Evolutionary conservation across 2,113 vertebrate species (phyloP), one percentile per base, ranked within the genome.

Genomic region (Notothenia coriiceps): DNA sequence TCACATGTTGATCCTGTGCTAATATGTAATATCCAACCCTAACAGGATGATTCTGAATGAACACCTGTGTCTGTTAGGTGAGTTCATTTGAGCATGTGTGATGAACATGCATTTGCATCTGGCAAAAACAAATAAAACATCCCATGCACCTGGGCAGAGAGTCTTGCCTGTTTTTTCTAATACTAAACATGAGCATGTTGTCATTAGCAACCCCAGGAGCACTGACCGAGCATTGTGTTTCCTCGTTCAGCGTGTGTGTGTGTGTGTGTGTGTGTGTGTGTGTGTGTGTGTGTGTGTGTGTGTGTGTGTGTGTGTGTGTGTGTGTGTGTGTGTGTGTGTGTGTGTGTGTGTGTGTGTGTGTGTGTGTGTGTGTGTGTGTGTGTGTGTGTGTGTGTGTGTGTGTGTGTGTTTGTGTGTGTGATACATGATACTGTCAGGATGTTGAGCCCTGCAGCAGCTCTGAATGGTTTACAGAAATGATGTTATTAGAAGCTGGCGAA

Each of bases 161-260:
- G 55, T 57, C 70, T 77, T 71, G 79, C 72, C 77, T 79, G 78
- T 18, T 70, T 70, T 70, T 70, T 60, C 43, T 25, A 22, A 66
- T 55, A 44, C 22, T 65, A 33, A 86, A 90, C 63, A 75, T 22
- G 49, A 51, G 44, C 61, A 25, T 85, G 89, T 86, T 83, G 85
- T 83, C 59, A 68, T 43, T 83, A 79, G 80, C 77, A 85, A 88
- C 83, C 46, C 15, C 20, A 5, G 18, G 46, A 15, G 17, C n/a
- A 25, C 55, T 61, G 44, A 52, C 63, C 50, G 15, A 69, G 52
- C 40, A 33, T 69, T 71, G 47, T 69, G 33, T 81, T 77, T 70
- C 33, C 6, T 2, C 35, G 35, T 40, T 40, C 35, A 29, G 29
- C 29, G 29, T 7, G 35, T 40, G 7, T 55, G n/a, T 64, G 65